Base-by-base conservation (phyloP, 2,113 vertebrate species). In the Cheilinus undulatus region DNA sequence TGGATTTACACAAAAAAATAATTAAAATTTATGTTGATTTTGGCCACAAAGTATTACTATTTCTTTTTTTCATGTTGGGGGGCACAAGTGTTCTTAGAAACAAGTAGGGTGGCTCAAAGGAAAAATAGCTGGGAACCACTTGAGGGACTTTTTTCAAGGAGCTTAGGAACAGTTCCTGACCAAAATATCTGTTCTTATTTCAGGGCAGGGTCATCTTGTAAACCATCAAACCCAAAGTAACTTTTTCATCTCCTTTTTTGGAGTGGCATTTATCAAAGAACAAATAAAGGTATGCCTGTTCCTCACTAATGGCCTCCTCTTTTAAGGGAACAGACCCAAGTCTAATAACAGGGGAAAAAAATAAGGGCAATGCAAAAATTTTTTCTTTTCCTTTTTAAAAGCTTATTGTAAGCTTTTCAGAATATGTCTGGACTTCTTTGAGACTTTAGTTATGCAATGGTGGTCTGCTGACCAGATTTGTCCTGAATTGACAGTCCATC, bases 401-500 rank as follows among this genome's bases (percentile, higher is more conserved):
- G 34, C 27, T 12, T 34, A 30, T 46, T 4, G 4, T 2, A 36
- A 45, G 61, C 38, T 19, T 62, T 32, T 40, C 26, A 45, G 43
- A 23, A 49, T 15, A 54, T 15, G 43, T 64, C 57, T 67, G 34
- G 22, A 84, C 51, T 36, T 62, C 59, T 71, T 73, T 15, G 14
- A 63, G 51, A 67, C 64, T 17, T 36, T 67, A 58, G 26, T 67
- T 50, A 51, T 62, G 64, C 22, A 53, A 71, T 58, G 36, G 67
- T 26, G 50, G 27, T 78, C 75, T 23, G 8, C 63, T 78, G 76
- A 69, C 78, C 56, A 32, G 34, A 76, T 53, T 85, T 85, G 32
- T 34, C 32, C 7, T n/a, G n/a, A n/a, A 88, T 27, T 71, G 75
- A 73, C 64, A 80, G 84, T 86, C 84, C 86, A 83, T 89, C 89